These are phyloP conservation scores for Eptesicus fuscus DNA, from an alignment of 2,113 vertebrate genomes.

Conservation along the genomic window DNA sequence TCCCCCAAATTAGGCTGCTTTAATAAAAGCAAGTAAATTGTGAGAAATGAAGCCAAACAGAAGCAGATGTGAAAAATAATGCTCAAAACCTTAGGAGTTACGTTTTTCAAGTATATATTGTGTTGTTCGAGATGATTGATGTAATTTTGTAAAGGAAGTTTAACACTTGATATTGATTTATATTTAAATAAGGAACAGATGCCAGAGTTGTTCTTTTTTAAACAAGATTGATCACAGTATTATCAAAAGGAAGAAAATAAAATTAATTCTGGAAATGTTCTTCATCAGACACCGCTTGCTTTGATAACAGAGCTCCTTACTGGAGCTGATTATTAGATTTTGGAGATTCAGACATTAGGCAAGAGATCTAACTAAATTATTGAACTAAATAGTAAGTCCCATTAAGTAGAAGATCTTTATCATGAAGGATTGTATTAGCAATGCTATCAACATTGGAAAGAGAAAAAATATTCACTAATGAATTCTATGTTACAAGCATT, in stretches of 20 bases:
- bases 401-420: conserved; percentile 1
- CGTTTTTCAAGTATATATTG: not conserved
- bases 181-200: conserved; percentile 13
- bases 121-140: not conserved
- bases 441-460: not conserved
- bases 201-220: not conserved
- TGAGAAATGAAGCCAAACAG: not conserved
- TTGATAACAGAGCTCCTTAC: not conserved
- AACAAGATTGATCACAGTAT: not conserved
- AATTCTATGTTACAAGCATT: not conserved
- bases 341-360: not conserved
- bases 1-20: not conserved
- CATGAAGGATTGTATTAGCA: not conserved
- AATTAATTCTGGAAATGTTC: not conserved
- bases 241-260: not conserved
- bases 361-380: not conserved
- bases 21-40: conserved; percentile 32
- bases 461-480: not conserved
- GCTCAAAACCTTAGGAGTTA: not conserved
- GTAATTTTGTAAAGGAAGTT: not conserved
- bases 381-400: not conserved
- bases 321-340: not conserved
- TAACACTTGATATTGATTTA: not conserved
- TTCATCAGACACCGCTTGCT: not conserved
- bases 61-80: not conserved